Base-by-base conservation (phyloP, 2,888 invertebrate species). In the Eupsilia transversa region DNA sequence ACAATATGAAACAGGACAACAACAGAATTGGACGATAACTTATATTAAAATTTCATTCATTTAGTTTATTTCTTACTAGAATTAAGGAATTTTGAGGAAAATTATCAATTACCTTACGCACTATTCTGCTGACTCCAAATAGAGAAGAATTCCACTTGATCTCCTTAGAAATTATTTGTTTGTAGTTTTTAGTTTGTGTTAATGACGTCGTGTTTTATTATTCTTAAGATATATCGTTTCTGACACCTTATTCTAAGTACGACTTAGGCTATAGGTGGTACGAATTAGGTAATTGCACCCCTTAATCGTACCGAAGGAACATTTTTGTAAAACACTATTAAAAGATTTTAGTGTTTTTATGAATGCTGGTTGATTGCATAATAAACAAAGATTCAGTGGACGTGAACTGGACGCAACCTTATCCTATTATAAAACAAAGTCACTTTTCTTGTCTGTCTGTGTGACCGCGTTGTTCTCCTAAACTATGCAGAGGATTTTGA, bases 101-200 rank as follows among this genome's bases (percentile, higher is more conserved):
- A 33, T 66, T n/a, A 17, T n/a, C n/a, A 43, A 67, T 66, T 68
- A 68, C 20, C 41, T 43, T 20, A 33, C 43, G n/a, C 33, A 33
- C 3, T n/a, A 65, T 10, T 17, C 9, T 4, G 33, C n/a, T 17
- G n/a, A 68, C 23, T 41, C 17, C 38, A 63, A 41, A 69, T 66
- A 33, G n/a, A 66, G 67, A 67, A 20, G 27, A 69, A 20, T 33
- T 30, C 41, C 10, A 17, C 23, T 68, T 38, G 35, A 23, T 52
- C 10, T 12, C 2, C 64, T 43, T 1, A 23, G n/a, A 30, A 68
- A 41, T 33, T 17, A 41, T 17, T n/a, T 66, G 33, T 27, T 46
- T 35, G 27, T 66, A n/a, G n/a, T n/a, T 52, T 52, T n/a, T n/a
- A n/a, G n/a, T 52, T n/a, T 52, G 4, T 52, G 10, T 52, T n/a